Percentiles rank a stretch among this genome's conserved stretches.
Conservation (phyloP, 2,797 vertebrate genomes). For the Ctenopoma multispine region DNA sequence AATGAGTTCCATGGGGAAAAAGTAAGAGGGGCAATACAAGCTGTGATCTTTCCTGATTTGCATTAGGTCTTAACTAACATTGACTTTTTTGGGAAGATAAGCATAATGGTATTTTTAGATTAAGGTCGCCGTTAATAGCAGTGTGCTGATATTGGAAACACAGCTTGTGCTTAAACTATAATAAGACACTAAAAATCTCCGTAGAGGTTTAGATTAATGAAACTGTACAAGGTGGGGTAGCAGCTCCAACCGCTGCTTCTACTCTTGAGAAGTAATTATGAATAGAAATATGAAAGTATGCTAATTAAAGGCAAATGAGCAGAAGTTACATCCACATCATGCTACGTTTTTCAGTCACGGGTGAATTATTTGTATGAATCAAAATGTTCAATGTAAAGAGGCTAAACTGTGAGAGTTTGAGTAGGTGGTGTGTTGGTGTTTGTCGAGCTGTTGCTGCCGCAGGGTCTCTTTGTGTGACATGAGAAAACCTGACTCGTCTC, state of each 20-base stretch:
- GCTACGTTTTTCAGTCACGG: slow-evolving; percentile 25
- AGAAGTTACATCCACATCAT: slow-evolving; percentile 41
- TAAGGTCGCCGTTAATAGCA: slow-evolving; percentile 15
- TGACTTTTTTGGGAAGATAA: neutral
- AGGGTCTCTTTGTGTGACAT: slow-evolving; percentile 55
- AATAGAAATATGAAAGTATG: slow-evolving; percentile 60
- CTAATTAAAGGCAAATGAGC: slow-evolving; percentile 66
- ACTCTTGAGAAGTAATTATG: slow-evolving; percentile 59
- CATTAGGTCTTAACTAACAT: neutral
- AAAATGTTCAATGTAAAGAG: slow-evolving; percentile 56
- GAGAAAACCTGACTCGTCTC: slow-evolving; percentile 68
- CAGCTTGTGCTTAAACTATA: slow-evolving; percentile 24
- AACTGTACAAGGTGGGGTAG: slow-evolving; percentile 26
- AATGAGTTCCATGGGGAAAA: slow-evolving; percentile 28
- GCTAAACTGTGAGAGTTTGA: slow-evolving; percentile 33
- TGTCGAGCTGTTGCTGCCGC: slow-evolving; percentile 55
- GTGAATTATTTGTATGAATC: slow-evolving; percentile 46
- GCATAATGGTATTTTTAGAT: slow-evolving; percentile 31
- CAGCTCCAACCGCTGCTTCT: slow-evolving; percentile 13
- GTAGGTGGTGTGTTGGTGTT: slow-evolving; percentile 55
- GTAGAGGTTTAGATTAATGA: slow-evolving; percentile 35
- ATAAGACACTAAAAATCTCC: slow-evolving; percentile 31
- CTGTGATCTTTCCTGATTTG: neutral
- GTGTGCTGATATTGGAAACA: slow-evolving; percentile 15
- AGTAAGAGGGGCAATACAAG: slow-evolving; percentile 8